Base-by-base conservation (phyloP, 1,140 invertebrate genomes). In the Argopecten irradians region DNA sequence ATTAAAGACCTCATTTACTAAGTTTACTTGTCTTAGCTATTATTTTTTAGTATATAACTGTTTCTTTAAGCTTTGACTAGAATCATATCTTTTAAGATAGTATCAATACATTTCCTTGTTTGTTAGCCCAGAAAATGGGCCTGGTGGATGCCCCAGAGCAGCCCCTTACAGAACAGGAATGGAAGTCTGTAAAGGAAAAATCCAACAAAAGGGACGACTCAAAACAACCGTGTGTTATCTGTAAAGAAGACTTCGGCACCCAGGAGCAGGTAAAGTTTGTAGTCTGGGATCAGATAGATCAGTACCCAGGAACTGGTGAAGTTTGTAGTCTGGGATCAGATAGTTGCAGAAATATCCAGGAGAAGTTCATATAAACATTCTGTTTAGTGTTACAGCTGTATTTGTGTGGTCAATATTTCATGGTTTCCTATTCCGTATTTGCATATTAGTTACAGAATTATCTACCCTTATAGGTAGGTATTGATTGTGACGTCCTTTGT, bases 241-340 rank as follows among this genome's bases (percentile, higher is more conserved):
- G 95, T 91, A 95, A 95, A 89, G 95, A 96, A 89, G 93, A 95
- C 36, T 94, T 95, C 92, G 95, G 95, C 13, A 85, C 92, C 19
- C 92, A 94, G 85, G 92, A 94, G 71, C 95, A 96, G 92, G 94
- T 95, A 32, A 7, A 55, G 36, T 43, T 11, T n/a, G 39, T 14
- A n/a, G n/a, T n/a, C n/a, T n/a, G n/a, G n/a, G n/a, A n/a, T n/a
- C n/a, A n/a, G n/a, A n/a, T n/a, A n/a, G n/a, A n/a, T n/a, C n/a
- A n/a, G n/a, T n/a, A n/a, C n/a, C n/a, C n/a, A n/a, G n/a, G n/a
- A n/a, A n/a, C n/a, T n/a, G n/a, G n/a, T n/a, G n/a, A n/a, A n/a
- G n/a, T n/a, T n/a, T n/a, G n/a, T n/a, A n/a, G n/a, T n/a, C n/a
- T n/a, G n/a, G n/a, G n/a, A n/a, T n/a, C n/a, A n/a, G n/a, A n/a